Base-by-base conservation (phyloP, 2,113 vertebrate genomes). In the Serilophus lunatus region DNA sequence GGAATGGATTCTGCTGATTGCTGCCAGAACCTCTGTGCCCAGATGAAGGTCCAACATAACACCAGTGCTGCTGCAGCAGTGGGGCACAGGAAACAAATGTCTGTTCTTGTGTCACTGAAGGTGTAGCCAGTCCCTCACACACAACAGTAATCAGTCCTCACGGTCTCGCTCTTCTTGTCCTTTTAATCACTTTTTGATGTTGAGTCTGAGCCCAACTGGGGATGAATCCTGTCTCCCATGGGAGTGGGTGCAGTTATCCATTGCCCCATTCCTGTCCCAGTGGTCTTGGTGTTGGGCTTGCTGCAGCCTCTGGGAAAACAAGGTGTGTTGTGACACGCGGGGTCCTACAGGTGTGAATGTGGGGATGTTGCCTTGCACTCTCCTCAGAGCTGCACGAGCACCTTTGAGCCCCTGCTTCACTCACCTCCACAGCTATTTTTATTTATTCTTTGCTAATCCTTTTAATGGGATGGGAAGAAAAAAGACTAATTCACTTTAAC, bases 401-500 rank as follows among this genome's bases (percentile, higher is more conserved):
- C 69, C 35, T 75, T 3, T 6, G 44, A 47, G 44, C 2, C 3
- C 54, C 66, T 5, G 33, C 7, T 53, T 57, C 44, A 44, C 89
- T 87, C 54, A 83, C 68, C 68, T 95, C 49, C 63, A 11, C 28
- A 2, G 24, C 60, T 66, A 83, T 80, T 93, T 92, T 94, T 96
- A 88, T 92, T 96, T 94, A 83, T 88, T 60, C 25, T 83, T 93
- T 75, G 49, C 53, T 96, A 97, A 97, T 96, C 93, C 80, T 61
- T 76, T 90, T 90, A 93, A 74, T 1, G 1, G 85, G 42, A 92
- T 13, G 44, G 70, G 65, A 51, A 60, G 77, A 83, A 63, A 59
- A 92, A 76, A 76, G 70, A 35, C 76, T 82, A 90, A 90, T 82
- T 95, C 95, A 53, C 71, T 94, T 92, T 70, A 93, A 93, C 92